Evolutionary conservation across 1,140 invertebrate species (phyloP), one percentile per base, ranked within the genome.

Genomic region (Lysiphlebus fabarum): DNA sequence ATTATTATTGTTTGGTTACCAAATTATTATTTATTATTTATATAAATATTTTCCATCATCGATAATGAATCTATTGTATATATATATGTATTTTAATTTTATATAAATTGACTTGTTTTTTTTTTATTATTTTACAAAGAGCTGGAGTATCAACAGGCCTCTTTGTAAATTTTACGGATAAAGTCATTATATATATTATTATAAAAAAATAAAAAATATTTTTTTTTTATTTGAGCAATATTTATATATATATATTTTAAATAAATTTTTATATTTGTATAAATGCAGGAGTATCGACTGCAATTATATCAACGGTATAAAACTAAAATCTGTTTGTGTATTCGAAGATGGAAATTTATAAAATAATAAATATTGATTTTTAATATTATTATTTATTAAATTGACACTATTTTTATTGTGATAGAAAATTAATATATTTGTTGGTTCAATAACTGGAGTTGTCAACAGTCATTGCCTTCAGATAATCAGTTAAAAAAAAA

Each of bases 81-180:
- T 26, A 1, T 2, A 26, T 26, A n/a, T 26, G 17, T 26, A 26
- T 2, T 4, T 26, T 26, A 4, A 26, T 4, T 26, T n/a, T 26
- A 26, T 26, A 26, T 26, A 26, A 26, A n/a, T n/a, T n/a, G n/a
- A n/a, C n/a, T n/a, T n/a, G n/a, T n/a, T n/a, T n/a, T n/a, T n/a
- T n/a, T n/a, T n/a, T n/a, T 26, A 26, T 26, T 26, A 26, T 26
- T 26, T 1, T 26, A 26, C 37, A 49, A 62, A 67, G 69, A 71
- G 70, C 71, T 73, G 71, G 72, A 72, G 73, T 73, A 74, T 75
- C 69, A 53, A 72, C 71, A 72, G 17, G 71, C 53, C 69, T 71
- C 68, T 68, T 65, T 57, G 55, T 41, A 49, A 50, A 33, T 12
- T 51, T 49, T 37, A 38, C 34, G 36, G 49, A 49, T 10, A 34